A percentile compares a stretch with the other conserved stretches of the same genome.
phyloP scores from a whole-genome alignment of 2,797 vertebrate species.

The Anguilla obscura region DNA sequence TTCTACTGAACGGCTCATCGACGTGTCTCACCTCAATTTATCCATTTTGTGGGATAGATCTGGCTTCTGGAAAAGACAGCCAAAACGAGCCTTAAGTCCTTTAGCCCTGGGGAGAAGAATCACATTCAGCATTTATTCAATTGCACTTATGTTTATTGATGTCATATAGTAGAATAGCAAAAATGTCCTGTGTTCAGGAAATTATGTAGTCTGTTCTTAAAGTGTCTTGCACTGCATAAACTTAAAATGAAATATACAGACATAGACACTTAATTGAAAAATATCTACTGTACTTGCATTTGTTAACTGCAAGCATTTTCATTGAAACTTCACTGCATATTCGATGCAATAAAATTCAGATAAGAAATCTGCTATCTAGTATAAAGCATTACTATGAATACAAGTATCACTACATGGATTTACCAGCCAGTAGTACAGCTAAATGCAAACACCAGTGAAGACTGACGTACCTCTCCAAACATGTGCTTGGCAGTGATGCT shows the following conservation, averaged over 20 bases:
- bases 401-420: background rate
- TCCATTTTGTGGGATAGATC: conserved; percentile 68
- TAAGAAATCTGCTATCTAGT: background rate
- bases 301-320: background rate
- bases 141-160: background rate
- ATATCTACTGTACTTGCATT: background rate
- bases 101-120: conserved; percentile 78
- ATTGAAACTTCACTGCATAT: background rate
- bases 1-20: background rate
- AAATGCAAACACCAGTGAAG: background rate
- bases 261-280: background rate
- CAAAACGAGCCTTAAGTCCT: conserved; percentile 84
- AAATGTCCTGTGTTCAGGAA: background rate
- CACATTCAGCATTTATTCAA: background rate
- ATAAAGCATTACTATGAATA: too few relatives aligned
- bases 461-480: conserved; percentile 84
- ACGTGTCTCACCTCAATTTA: conserved; percentile 56
- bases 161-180: background rate
- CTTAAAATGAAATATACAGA: background rate
- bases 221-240: background rate
- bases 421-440: background rate
- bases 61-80: conserved; percentile 83
- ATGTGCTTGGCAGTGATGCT: conserved; percentile 75
- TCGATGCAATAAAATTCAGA: background rate
- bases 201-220: background rate